Conservation (phyloP, 1,140 invertebrate species). For the Archivesica marissinica region DNA sequence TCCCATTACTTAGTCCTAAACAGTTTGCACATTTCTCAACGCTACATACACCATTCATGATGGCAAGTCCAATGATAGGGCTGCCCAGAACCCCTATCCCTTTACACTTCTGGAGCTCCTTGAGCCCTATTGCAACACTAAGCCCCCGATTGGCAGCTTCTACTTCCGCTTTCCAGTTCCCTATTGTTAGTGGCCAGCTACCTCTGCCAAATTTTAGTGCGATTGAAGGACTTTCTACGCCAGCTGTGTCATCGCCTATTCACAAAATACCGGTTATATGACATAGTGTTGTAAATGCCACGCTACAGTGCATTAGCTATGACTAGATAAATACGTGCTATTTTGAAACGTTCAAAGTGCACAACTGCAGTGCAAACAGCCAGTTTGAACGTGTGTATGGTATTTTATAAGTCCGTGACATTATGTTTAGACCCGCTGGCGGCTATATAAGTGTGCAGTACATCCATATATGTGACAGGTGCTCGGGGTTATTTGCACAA, state of each 20-base stretch:
- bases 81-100: slow-evolving; percentile 71
- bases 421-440: too few relatives aligned
- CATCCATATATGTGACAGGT: too few relatives aligned
- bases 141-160: slow-evolving; percentile 71
- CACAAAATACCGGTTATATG: slow-evolving; percentile 43
- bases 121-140: slow-evolving; percentile 77
- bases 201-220: slow-evolving; percentile 61
- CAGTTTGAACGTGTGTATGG: too few relatives aligned
- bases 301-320: too few relatives aligned
- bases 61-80: slow-evolving; percentile 75
- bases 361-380: too few relatives aligned
- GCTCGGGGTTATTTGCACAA: too few relatives aligned
- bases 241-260: slow-evolving; percentile 13
- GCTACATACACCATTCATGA: slow-evolving; percentile 73
- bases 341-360: too few relatives aligned
- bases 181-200: slow-evolving; percentile 69
- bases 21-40: slow-evolving; percentile 53
- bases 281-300: too few relatives aligned
- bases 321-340: too few relatives aligned
- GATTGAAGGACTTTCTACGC: slow-evolving; percentile 9
- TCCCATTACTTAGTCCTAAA: slow-evolving; percentile 62
- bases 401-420: too few relatives aligned
- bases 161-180: slow-evolving; percentile 78
- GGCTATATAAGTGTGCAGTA: too few relatives aligned
- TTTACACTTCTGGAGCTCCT: slow-evolving; percentile 81